Evolutionary conservation across 2,113 vertebrate species (phyloP).

Genomic region (Oryzias curvinotus): DNA sequence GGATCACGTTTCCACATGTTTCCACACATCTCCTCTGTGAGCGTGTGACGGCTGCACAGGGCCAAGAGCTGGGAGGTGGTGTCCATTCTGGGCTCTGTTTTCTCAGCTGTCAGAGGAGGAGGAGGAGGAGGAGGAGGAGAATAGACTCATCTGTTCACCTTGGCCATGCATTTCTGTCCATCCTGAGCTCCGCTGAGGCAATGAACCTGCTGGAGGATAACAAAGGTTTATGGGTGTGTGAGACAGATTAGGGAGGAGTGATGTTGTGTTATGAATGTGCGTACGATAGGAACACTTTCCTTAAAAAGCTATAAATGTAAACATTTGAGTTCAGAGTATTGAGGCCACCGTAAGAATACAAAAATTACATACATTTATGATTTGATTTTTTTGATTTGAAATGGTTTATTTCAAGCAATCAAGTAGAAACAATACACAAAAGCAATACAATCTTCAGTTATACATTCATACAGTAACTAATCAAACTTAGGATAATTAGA

Average conservation of each 20-base stretch:
- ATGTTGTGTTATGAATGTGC: background rate
- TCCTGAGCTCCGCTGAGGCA: conserved; percentile 3
- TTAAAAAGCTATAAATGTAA: no score
- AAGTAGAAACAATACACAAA: no score
- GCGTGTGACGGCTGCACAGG: background rate
- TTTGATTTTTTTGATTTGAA: no score
- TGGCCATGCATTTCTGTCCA: background rate
- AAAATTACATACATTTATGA: no score
- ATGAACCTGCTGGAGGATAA: background rate
- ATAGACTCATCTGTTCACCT: conserved; percentile 3
- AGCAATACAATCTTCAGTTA: no score
- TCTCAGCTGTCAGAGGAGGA: conserved; percentile 38
- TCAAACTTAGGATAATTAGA: no score
- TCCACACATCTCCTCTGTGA: conserved; percentile 8
- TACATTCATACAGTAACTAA: no score
- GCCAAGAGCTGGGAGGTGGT: background rate
- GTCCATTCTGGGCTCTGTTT: conserved; percentile 19
- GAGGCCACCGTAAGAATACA: no score
- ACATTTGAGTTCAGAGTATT: no score
- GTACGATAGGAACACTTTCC: no score
- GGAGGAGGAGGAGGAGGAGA: background rate
- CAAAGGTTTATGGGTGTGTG: background rate
- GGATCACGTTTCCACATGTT: conserved; percentile 35
- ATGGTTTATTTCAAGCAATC: no score
- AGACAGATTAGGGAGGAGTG: background rate